Evolutionary conservation across 2,888 invertebrate genomes (phyloP), one percentile per base, ranked within the genome.

Genomic region (Sicus ferrugineus): DNA sequence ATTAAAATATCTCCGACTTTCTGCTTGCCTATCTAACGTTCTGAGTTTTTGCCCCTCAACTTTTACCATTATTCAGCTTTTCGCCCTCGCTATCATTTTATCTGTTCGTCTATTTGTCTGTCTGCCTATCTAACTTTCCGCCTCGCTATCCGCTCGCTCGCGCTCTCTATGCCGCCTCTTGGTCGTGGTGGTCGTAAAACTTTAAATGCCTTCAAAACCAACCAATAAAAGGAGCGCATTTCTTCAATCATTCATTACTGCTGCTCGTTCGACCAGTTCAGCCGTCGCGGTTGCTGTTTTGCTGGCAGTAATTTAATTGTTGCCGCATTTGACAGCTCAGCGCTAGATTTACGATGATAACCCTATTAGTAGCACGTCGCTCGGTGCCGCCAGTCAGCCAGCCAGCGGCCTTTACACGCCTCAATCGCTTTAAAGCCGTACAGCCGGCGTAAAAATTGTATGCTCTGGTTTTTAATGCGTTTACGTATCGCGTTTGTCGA

Each of bases 291-390:
- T 52, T 64, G 50, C 9, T 30, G 46, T 62, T 42, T 26, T 42
- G 19, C 5, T 59, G 19, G 9, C 19, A 3, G n/a, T 30, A 30
- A 46, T 54, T 65, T 31, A 52, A 65, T 65, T 65, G 65, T 66
- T 66, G 66, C 21, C 30, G 58, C 34, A 42, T 66, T 66, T 58
- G 66, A 66, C 66, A 66, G 66, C 66, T 50, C 2, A 58, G 42
- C 42, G 58, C 58, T 46, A 66, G 66, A 66, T 66, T 66, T 66
- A 66, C 58, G 56, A 66, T 66, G 66, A 58, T 66, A 66, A 66
- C 66, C 56, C 42, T 66, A 66, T 66, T 66, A 66, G 58, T 52
- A 31, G 64, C n/a, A 42, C 23, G 48, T 52, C 28, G 64, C n/a
- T 61, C 23, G 48, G 48, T 11, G 23, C 26, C 26, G 54, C 9